phyloP scores from a whole-genome alignment of 37 sponge, comb jelly and placozoan genomes.

The Cliona cf. orientalis region DNA sequence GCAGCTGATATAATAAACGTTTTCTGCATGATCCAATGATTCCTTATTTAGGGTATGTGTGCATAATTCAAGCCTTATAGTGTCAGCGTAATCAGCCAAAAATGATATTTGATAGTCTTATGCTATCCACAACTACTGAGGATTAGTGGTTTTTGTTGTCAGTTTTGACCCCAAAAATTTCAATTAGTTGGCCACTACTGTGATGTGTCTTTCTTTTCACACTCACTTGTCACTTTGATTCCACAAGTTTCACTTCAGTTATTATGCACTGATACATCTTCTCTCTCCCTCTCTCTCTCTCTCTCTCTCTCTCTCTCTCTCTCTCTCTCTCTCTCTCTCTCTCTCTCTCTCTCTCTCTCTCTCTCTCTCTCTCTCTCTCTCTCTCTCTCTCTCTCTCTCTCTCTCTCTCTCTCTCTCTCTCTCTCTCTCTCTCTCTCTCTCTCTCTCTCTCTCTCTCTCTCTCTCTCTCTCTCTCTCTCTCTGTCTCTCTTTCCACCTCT shows the following conservation, averaged over 20 bases:
- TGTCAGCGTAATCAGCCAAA: too few species aligned
- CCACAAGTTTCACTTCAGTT: conserved; percentile 1
- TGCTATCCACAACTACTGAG: too few species aligned
- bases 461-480: conserved; percentile 17
- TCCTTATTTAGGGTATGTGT: too few species aligned
- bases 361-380: not conserved
- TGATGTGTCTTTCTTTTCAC: too few species aligned
- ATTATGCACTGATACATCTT: not conserved
- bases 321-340: conserved; percentile 5
- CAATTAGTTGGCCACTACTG: too few species aligned
- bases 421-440: not conserved
- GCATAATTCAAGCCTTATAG: too few species aligned
- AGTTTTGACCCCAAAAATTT: too few species aligned
- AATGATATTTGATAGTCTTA: too few species aligned
- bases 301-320: not conserved
- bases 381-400: conserved; percentile 5
- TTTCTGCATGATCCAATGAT: too few species aligned
- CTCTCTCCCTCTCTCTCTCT: not conserved
- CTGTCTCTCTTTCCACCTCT: too few species aligned
- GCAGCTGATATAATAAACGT: not conserved
- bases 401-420: conserved; percentile 9
- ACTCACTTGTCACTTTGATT: conserved; percentile 44
- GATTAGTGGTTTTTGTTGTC: too few species aligned
- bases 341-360: not conserved
- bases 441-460: conserved; percentile 12